Conservation (phyloP, 2,113 vertebrate species). For the Xiphophorus hellerii region DNA sequence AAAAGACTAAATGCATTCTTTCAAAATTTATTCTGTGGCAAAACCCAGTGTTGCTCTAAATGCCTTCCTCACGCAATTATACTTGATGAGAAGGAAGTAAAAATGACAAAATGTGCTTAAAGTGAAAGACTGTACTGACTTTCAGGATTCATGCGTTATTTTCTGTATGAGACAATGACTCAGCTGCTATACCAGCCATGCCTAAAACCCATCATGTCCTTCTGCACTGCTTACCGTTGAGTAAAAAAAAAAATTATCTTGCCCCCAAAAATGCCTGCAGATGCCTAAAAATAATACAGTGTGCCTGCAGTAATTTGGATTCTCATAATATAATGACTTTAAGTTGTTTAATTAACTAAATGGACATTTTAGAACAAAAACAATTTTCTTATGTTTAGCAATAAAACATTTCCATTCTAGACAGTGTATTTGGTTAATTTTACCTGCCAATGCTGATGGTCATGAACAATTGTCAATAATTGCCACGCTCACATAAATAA, state of each 20-base stretch:
- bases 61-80: background rate
- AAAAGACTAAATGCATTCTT: constrained; percentile 18
- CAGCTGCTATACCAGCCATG: background rate
- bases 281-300: background rate
- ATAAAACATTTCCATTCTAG: no score
- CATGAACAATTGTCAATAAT: no score
- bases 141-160: background rate
- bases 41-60: constrained; percentile 12
- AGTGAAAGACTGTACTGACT: background rate
- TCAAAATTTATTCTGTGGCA: background rate
- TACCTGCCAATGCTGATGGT: no score
- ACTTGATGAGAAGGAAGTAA: background rate
- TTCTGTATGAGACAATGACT: background rate
- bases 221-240: background rate
- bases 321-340: background rate
- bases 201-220: background rate
- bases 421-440: no score
- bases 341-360: background rate
- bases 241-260: background rate
- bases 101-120: background rate
- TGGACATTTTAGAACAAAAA: background rate
- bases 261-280: background rate
- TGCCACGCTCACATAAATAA: no score
- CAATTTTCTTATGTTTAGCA: no score
- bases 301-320: background rate